Evolutionary conservation across 2,888 invertebrate genomes (phyloP), one percentile per base, ranked within the genome.

Genomic region (Philonicus albiceps): DNA sequence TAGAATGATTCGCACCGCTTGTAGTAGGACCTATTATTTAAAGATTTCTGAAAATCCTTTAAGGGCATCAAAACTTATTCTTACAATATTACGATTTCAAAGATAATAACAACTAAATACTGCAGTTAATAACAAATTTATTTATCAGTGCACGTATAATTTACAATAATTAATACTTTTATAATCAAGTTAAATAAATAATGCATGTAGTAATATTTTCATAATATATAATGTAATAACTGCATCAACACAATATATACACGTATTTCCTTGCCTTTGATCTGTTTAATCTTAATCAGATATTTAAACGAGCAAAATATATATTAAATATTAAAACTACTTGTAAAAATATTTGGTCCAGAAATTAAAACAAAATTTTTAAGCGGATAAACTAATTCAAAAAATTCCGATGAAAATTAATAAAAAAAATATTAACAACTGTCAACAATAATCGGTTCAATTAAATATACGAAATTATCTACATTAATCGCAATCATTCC

Each of bases 101-200:
- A 22, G 8, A 64, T 2, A 27, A 64, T 19, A 64, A 64, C 8
- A 22, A 22, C 7, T 22, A 64, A 13, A 27, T 19, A n/a, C n/a
- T 74, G 74, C 74, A 43, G 53, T 80, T 80, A 80, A 80, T 87
- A 87, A 87, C 87, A 87, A 87, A 87, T 87, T 87, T 86, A 83
- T 87, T 78, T 75, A 87, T 87, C 87, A 87, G 87, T 87, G 87
- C 87, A 87, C 85, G 83, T 86, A 31, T 78, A 86, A 86, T 87
- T 87, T 85, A 87, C 87, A 87, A 85, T 49, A 73, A 84, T 83
- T 83, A 75, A 43, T 87, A 87, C 80, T 85, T 49, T 85, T 87
- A 27, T 43, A 83, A 73, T 86, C 55, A 64, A 86, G 78, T 85
- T 76, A 84, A 84, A 85, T 86, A 85, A 87, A 80, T 87, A 78